phyloP scores from a whole-genome alignment of 2,888 invertebrate species.

The Cepaea hortensis region DNA sequence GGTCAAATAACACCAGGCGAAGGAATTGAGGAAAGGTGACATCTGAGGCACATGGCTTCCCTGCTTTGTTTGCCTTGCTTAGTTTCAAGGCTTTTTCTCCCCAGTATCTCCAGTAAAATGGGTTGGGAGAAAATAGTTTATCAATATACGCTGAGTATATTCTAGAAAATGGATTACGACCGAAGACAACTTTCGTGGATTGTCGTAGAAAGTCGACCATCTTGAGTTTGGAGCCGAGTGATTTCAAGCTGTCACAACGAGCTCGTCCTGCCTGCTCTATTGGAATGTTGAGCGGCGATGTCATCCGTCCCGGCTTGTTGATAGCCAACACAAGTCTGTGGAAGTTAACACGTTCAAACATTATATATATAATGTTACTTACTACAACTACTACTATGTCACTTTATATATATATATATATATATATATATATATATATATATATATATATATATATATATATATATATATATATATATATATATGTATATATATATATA shows the following conservation, averaged over 20 bases:
- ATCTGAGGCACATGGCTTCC: slow-evolving; percentile 39
- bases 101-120: slow-evolving; percentile 53
- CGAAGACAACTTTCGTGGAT: slow-evolving; percentile 50
- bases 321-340: slow-evolving; percentile 44
- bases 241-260: background rate
- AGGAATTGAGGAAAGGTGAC: slow-evolving; percentile 49
- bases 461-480: background rate
- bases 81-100: slow-evolving; percentile 33
- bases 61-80: background rate
- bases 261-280: slow-evolving; percentile 32
- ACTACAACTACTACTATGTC: background rate
- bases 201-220: slow-evolving; percentile 11
- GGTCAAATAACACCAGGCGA: slow-evolving; percentile 1
- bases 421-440: background rate
- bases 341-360: background rate
- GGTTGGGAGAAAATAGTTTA: slow-evolving; percentile 55
- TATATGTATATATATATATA: background rate
- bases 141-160: slow-evolving; percentile 56
- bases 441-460: background rate
- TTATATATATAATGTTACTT: background rate
- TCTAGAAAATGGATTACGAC: slow-evolving; percentile 53
- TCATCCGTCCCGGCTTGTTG: slow-evolving; percentile 32
- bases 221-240: background rate
- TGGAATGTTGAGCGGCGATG: slow-evolving; percentile 45
- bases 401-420: background rate